Percentiles rank a stretch among this genome's conserved stretches.
Conservation (phyloP, 2,797 vertebrate genomes). For the Cheirogaleus major region DNA sequence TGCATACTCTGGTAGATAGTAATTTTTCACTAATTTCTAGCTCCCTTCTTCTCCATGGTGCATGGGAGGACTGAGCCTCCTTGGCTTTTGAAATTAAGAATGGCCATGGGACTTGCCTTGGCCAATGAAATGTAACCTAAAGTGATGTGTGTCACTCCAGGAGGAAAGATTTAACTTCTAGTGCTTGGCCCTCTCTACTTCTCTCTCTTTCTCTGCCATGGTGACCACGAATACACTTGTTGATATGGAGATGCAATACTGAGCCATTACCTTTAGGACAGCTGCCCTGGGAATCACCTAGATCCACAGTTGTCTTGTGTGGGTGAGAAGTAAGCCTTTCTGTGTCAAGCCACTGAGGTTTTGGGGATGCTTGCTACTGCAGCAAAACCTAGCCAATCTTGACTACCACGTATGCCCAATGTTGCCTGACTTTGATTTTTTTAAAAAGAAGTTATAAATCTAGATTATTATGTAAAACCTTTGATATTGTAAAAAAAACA, state of each 20-base stretch:
- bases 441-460: conserved; percentile 4
- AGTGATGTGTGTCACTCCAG: background rate
- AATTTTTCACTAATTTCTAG: background rate
- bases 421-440: background rate
- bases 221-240: background rate
- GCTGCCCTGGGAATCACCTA: background rate
- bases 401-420: background rate
- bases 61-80: background rate
- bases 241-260: background rate
- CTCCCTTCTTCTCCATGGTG: background rate
- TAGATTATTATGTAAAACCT: conserved; percentile 17
- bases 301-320: background rate
- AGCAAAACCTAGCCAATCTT: background rate
- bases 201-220: background rate
- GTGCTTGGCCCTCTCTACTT: background rate
- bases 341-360: background rate
- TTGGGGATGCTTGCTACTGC: background rate
- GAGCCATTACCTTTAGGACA: background rate
- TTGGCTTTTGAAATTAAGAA: conserved; percentile 31
- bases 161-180: background rate
- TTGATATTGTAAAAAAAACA: background rate
- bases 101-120: background rate
- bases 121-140: background rate
- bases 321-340: background rate
- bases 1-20: background rate